Percentiles rank a stretch among this genome's conserved stretches.
These are phyloP conservation scores for Mus spicilegus DNA, from an alignment of 2,113 vertebrate species.

Conservation along the genomic window DNA sequence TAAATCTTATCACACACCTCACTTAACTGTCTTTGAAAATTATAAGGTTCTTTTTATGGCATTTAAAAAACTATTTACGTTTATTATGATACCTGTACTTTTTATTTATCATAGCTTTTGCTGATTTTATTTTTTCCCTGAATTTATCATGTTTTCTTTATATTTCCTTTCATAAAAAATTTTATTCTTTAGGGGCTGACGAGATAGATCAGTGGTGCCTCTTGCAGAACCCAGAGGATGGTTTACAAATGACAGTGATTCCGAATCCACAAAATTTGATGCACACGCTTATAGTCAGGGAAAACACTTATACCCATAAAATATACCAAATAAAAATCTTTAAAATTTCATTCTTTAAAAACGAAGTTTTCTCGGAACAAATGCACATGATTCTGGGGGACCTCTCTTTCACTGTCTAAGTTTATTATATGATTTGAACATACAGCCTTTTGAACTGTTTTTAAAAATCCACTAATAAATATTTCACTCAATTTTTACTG, in stretches of 20 bases:
- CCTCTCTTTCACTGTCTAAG: background rate
- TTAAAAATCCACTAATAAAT: background rate
- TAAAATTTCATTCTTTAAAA: background rate
- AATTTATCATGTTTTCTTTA: background rate
- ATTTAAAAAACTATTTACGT: background rate
- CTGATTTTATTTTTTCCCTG: background rate
- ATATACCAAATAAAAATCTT: background rate
- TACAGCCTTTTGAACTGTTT: background rate
- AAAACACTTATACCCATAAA: background rate
- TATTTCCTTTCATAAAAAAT: conserved; percentile 10
- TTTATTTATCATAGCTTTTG: background rate
- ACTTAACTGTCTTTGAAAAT: background rate
- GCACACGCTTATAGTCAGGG: too few species aligned
- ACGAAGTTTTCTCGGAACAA: background rate
- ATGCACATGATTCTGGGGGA: background rate
- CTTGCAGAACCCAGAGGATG: background rate
- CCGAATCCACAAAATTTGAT: background rate
- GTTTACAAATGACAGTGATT: background rate
- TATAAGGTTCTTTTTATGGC: background rate
- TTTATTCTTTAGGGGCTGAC: background rate
- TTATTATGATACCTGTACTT: background rate
- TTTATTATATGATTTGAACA: background rate
- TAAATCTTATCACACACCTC: background rate
- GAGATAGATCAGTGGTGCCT: background rate
- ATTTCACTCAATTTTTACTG: background rate